These are phyloP conservation scores for Encarsia formosa DNA, from an alignment of 2,888 invertebrate species.

Conservation along the genomic window DNA sequence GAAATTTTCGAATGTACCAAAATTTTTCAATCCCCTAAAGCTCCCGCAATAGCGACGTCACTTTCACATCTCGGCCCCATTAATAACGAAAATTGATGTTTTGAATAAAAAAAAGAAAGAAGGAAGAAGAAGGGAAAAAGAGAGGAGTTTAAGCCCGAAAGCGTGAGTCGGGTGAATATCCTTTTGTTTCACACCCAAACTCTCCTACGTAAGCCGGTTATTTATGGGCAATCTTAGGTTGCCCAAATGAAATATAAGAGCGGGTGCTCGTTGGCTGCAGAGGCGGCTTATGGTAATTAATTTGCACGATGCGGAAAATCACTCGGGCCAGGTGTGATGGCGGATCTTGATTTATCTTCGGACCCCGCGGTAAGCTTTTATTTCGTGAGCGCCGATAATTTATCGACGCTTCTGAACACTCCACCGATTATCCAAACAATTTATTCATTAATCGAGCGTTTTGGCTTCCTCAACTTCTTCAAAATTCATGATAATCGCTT, in stretches of 20 bases:
- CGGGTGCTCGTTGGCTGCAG: no score
- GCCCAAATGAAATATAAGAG: constrained; percentile 32
- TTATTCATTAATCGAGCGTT: no score
- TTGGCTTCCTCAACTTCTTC: no score
- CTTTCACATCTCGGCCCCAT: constrained; percentile 5
- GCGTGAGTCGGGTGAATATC: not conserved
- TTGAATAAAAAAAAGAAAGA: not conserved
- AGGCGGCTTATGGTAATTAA: constrained; percentile 40
- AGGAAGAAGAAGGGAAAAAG: not conserved
- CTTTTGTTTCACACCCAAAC: constrained; percentile 15
- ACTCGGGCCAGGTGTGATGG: not conserved
- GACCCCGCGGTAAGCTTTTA: not conserved
- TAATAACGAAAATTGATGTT: constrained; percentile 8
- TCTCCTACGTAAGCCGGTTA: constrained; percentile 43
- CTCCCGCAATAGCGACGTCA: not conserved
- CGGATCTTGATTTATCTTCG: not conserved
- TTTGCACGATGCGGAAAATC: constrained; percentile 29
- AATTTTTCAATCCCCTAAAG: not conserved
- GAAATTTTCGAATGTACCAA: no score
- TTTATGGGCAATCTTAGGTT: constrained; percentile 39
- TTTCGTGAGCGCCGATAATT: not conserved
- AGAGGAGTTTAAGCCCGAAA: not conserved
- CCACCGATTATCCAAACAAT: no score
- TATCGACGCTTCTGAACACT: not conserved
- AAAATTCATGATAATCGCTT: no score